These are phyloP conservation scores for Pseudotriccus pelzelni DNA, from an alignment of 2,797 vertebrate genomes.

Conservation along the genomic window DNA sequence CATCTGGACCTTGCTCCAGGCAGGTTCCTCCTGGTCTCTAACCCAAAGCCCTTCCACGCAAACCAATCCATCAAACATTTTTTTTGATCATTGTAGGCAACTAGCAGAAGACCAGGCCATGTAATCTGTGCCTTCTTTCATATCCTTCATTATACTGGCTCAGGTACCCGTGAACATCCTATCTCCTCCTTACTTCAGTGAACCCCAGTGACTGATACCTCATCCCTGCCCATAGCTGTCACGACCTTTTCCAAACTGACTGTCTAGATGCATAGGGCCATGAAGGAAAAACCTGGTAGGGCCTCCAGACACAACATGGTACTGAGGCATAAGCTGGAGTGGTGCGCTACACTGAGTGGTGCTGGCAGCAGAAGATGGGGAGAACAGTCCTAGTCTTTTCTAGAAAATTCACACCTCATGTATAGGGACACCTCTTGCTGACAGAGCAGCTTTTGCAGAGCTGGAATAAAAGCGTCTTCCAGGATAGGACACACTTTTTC, in stretches of 20 bases:
- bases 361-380: background rate
- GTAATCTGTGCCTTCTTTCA: background rate
- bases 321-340: no score
- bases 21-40: background rate
- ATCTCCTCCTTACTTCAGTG: background rate
- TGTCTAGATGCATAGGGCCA: background rate
- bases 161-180: background rate
- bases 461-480: background rate
- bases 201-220: background rate
- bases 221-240: accelerated
- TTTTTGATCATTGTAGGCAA: background rate
- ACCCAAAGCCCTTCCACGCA: background rate
- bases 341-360: background rate
- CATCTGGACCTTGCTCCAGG: background rate
- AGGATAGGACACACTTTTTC: background rate
- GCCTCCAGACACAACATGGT: background rate
- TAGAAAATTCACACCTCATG: background rate
- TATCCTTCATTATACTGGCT: background rate
- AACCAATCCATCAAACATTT: background rate
- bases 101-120: background rate
- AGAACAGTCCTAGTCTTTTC: background rate
- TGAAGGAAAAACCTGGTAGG: background rate
- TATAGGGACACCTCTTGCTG: background rate
- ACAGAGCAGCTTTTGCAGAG: background rate
- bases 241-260: background rate